These are phyloP conservation scores for Galeruca laticollis DNA, from an alignment of 2,888 invertebrate genomes.

Conservation along the genomic window DNA sequence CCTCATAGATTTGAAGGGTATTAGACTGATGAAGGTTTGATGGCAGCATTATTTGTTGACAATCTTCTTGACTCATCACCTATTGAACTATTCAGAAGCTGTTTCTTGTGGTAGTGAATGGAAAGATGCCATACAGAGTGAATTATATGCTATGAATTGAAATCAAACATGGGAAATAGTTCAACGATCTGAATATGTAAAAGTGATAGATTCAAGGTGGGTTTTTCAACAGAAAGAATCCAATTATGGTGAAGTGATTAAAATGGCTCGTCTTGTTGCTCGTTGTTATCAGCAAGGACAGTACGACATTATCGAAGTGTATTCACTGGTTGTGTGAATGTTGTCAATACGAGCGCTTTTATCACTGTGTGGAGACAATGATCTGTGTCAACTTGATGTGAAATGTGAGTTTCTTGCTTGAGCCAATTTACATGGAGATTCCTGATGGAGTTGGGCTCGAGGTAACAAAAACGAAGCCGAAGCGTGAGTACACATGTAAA, in stretches of 20 bases:
- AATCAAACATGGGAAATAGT: too few relatives aligned
- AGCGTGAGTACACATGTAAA: constrained; percentile 25
- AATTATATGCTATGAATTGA: constrained; percentile 29
- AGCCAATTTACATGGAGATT: constrained; percentile 32
- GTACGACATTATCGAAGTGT: not conserved
- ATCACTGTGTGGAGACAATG: constrained; percentile 20
- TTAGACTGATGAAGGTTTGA: constrained; percentile 27
- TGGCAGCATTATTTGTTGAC: constrained; percentile 28
- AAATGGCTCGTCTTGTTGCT: not conserved
- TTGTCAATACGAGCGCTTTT: constrained; percentile 17
- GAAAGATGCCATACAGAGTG: constrained; percentile 18
- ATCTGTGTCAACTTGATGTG: constrained; percentile 29
- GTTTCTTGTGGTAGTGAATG: constrained; percentile 13
- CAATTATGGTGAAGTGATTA: not conserved
- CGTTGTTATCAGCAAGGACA: not conserved
- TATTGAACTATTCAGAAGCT: constrained; percentile 34
- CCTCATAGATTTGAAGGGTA: constrained; percentile 33
- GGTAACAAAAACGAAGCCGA: not conserved
- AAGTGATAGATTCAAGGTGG: constrained; percentile 32
- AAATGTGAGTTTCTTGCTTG: constrained; percentile 27
- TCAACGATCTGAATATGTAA: constrained; percentile 26
- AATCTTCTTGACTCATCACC: not conserved
- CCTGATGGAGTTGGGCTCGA: constrained; percentile 32
- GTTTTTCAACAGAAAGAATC: constrained; percentile 25
- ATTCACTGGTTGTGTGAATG: not conserved